Evolutionary conservation across 1,140 invertebrate species (phyloP).

Genomic region (Musca vetustissima): DNA sequence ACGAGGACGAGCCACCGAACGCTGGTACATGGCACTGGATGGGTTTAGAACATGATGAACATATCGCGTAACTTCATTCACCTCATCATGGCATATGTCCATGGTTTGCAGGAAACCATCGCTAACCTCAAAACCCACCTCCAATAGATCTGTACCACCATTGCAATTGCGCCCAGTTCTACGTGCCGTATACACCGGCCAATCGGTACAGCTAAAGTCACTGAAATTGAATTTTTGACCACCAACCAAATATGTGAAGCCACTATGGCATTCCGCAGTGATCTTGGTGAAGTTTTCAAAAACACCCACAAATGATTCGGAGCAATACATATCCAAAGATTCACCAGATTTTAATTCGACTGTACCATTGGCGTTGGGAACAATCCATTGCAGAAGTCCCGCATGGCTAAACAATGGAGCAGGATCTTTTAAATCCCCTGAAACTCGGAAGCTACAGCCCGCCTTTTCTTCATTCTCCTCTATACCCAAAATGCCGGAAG

Average conservation of each 20-base stretch:
- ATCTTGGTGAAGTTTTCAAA: constrained; percentile 37
- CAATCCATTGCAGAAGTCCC: constrained; percentile 36
- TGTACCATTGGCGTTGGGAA: constrained; percentile 44
- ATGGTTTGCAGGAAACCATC: constrained; percentile 52
- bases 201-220: constrained; percentile 43
- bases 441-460: constrained; percentile 45
- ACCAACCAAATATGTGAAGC: constrained; percentile 46
- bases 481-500: constrained; percentile 41
- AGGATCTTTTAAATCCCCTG: constrained; percentile 47
- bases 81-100: constrained; percentile 57
- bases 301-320: constrained; percentile 35
- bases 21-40: constrained; percentile 49
- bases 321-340: constrained; percentile 46
- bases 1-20: constrained; percentile 42
- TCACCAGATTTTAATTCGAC: constrained; percentile 43
- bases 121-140: constrained; percentile 48
- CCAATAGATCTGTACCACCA: constrained; percentile 45
- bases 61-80: constrained; percentile 52
- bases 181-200: constrained; percentile 45
- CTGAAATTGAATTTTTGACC: constrained; percentile 41
- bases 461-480: constrained; percentile 37
- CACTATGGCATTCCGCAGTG: constrained; percentile 45
- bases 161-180: constrained; percentile 49
- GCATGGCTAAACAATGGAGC: constrained; percentile 42
- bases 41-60: constrained; percentile 52